Evolutionary conservation across 2,888 invertebrate genomes (phyloP).

Genomic region (Pristionchus fissidentatus): DNA sequence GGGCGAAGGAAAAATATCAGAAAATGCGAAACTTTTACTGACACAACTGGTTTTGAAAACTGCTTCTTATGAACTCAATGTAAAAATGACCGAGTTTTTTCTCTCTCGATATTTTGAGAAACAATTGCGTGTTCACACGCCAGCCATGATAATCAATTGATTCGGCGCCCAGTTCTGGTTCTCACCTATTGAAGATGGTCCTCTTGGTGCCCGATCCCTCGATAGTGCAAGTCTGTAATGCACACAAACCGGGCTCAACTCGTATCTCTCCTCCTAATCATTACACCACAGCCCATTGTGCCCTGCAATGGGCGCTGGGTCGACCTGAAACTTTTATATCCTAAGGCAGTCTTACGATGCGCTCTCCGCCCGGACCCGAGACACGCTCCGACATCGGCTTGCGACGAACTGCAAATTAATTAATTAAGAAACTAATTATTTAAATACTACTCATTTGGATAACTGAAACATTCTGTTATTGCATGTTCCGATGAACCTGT

Average conservation of each 20-base stretch:
- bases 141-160: no score
- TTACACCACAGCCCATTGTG: neutral
- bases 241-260: neutral
- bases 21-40: neutral
- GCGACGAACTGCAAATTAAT: neutral
- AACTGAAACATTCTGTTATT: no score
- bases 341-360: constrained; percentile 12
- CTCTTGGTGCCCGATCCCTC: constrained; percentile 25
- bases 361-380: constrained; percentile 14
- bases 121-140: no score
- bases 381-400: constrained; percentile 18
- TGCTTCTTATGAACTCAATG: no score
- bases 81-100: no score
- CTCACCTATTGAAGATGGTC: constrained; percentile 7
- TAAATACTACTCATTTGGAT: no score
- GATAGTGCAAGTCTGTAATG: constrained; percentile 40
- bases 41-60: no score
- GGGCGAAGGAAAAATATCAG: neutral
- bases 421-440: neutral
- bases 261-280: neutral
- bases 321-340: no score
- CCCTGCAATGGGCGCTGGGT: neutral
- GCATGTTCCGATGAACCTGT: neutral
- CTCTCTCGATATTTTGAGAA: no score
- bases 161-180: no score